Conservation (phyloP, 2,113 vertebrate genomes). For the Pycnonotus jocosus region DNA sequence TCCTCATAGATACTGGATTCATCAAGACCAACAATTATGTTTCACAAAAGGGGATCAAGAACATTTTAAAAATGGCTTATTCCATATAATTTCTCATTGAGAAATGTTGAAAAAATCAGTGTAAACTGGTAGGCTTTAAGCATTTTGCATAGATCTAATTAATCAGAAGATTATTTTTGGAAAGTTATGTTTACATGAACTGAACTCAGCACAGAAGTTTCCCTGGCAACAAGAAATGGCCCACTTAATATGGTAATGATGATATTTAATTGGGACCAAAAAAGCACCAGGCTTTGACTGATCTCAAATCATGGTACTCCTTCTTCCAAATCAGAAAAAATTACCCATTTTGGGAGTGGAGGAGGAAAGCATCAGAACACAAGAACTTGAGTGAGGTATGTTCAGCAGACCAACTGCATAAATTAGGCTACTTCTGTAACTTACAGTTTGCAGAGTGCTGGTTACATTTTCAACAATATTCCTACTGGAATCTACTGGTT, state of each 20-base stretch:
- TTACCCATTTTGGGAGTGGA: neutral
- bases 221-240: conserved; percentile 56
- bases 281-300: neutral
- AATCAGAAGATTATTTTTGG: conserved; percentile 61
- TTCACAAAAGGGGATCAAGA: neutral
- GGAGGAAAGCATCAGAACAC: neutral
- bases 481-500: neutral
- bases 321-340: neutral
- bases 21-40: neutral
- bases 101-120: neutral
- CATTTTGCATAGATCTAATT: conserved; percentile 28
- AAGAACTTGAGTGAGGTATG: neutral
- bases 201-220: conserved; percentile 46
- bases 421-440: neutral
- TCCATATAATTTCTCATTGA: neutral
- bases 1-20: neutral
- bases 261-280: conserved; percentile 35
- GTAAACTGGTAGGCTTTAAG: neutral
- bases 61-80: neutral
- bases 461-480: neutral
- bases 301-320: neutral
- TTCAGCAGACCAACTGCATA: neutral
- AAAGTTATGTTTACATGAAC: conserved; percentile 52
- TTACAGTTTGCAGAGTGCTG: neutral
- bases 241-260: conserved; percentile 61